Percentiles rank a stretch among this genome's conserved stretches.
Evolutionary conservation across 2,797 vertebrate genomes (phyloP).

Genomic region (Coregonus sp.): DNA sequence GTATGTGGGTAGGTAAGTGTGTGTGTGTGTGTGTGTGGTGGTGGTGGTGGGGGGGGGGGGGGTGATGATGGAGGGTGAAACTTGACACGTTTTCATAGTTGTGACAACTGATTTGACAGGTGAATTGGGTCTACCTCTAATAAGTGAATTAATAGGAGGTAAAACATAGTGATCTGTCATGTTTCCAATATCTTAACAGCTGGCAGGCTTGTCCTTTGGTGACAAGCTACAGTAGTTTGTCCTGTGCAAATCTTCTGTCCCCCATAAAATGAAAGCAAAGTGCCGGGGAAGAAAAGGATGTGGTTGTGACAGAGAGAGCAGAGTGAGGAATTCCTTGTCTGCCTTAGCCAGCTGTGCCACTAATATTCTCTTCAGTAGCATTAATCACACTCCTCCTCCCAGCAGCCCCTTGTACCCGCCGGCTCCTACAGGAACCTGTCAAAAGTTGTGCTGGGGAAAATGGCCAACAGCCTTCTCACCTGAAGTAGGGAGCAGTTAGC

Average conservation of each 20-base stretch:
- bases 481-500: conserved; percentile 4
- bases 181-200: conserved; percentile 85
- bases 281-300: conserved; percentile 50
- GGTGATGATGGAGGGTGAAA: no score
- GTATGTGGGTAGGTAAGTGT: neutral
- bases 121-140: conserved; percentile 84
- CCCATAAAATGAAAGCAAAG: conserved; percentile 69
- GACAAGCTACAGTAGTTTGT: conserved; percentile 83
- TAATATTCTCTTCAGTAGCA: conserved; percentile 79
- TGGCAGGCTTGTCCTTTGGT: conserved; percentile 84
- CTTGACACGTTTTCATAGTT: conserved; percentile 41
- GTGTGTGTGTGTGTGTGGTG: neutral
- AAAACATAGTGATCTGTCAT: conserved; percentile 90
- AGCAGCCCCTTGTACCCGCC: conserved; percentile 77
- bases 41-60: no score
- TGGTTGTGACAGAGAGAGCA: neutral
- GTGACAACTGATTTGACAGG: conserved; percentile 84
- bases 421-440: conserved; percentile 80
- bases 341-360: conserved; percentile 84
- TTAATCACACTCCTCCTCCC: conserved; percentile 83
- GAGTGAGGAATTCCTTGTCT: conserved; percentile 83
- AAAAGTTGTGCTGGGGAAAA: conserved; percentile 69
- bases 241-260: conserved; percentile 89
- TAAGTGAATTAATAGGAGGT: conserved; percentile 89
- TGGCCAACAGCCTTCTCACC: conserved; percentile 67